These are phyloP conservation scores for Rhabdornis inornatus DNA, from an alignment of 2,113 vertebrate genomes.

Conservation along the genomic window DNA sequence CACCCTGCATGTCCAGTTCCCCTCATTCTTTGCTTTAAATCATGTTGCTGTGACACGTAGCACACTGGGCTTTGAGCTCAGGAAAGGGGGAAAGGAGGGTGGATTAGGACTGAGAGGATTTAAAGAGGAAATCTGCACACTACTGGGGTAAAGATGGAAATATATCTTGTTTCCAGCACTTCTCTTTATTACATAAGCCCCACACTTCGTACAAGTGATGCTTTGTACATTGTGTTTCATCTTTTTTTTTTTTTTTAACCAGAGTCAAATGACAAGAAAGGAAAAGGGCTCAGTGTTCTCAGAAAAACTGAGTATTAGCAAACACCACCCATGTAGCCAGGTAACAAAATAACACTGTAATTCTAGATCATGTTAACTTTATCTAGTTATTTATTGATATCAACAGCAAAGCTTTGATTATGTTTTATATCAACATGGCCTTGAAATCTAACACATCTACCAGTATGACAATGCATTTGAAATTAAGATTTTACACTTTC, in stretches of 20 bases:
- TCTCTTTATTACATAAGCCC: not conserved
- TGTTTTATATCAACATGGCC: not conserved
- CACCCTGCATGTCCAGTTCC: not conserved
- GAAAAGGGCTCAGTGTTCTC: not conserved
- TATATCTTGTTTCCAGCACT: not conserved
- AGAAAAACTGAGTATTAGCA: not conserved
- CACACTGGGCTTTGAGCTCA: not conserved
- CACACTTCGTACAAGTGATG: not conserved
- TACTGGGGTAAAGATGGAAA: not conserved
- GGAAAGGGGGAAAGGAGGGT: not conserved
- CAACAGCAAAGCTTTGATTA: not conserved
- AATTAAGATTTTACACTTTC: not conserved
- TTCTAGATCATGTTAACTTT: not conserved
- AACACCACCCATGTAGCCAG: not conserved
- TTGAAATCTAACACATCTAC: not conserved
- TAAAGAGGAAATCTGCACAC: not conserved
- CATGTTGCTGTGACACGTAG: not conserved
- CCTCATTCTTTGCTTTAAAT: not conserved
- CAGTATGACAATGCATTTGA: not conserved
- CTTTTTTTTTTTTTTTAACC: not conserved
- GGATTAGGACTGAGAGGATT: not conserved
- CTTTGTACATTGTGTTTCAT: not conserved
- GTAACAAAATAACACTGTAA: not conserved
- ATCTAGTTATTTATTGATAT: not conserved
- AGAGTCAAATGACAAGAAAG: not conserved